Percentiles rank a stretch among this genome's conserved stretches.
Conservation (phyloP, 2,888 invertebrate genomes). For the Amblyjoppa fuscipennis region DNA sequence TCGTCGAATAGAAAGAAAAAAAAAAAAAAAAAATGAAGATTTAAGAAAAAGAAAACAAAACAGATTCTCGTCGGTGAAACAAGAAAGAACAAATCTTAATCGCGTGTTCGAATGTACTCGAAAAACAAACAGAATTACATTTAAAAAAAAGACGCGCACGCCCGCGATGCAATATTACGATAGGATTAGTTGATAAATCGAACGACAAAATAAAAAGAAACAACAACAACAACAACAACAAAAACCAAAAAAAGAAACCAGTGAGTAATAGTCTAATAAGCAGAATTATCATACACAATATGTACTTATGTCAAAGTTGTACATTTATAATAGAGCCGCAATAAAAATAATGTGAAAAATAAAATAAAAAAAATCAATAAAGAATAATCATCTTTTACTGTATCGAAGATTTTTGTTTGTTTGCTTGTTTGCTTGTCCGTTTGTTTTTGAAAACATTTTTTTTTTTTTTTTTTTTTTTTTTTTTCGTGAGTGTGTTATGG, state of each 20-base stretch:
- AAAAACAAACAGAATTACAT: neutral
- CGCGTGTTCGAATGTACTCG: neutral
- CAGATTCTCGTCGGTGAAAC: neutral
- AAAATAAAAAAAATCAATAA: slow-evolving; percentile 58
- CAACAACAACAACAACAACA: neutral
- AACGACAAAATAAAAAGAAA: slow-evolving; percentile 47
- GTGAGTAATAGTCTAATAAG: slow-evolving; percentile 76
- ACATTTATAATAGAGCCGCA: slow-evolving; percentile 84
- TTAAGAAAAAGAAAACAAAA: neutral
- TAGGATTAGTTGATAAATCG: slow-evolving; percentile 58
- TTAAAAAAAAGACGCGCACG: slow-evolving; percentile 1
- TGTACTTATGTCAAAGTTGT: slow-evolving; percentile 81
- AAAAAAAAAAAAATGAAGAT: slow-evolving; percentile 27
- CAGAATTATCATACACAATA: slow-evolving; percentile 75
- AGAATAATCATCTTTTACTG: slow-evolving; percentile 25
- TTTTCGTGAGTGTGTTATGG: neutral
- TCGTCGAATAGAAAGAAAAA: slow-evolving; percentile 40
- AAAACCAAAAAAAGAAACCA: slow-evolving; percentile 32
- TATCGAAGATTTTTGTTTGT: neutral
- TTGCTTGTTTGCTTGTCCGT: neutral
- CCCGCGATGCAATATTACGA: slow-evolving; percentile 52
- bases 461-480: neutral
- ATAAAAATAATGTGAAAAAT: slow-evolving; percentile 74
- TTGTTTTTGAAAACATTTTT: neutral
- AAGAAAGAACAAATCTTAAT: neutral